Conservation (phyloP, 2,888 invertebrate genomes). For the Tetheella fluctuosa region DNA sequence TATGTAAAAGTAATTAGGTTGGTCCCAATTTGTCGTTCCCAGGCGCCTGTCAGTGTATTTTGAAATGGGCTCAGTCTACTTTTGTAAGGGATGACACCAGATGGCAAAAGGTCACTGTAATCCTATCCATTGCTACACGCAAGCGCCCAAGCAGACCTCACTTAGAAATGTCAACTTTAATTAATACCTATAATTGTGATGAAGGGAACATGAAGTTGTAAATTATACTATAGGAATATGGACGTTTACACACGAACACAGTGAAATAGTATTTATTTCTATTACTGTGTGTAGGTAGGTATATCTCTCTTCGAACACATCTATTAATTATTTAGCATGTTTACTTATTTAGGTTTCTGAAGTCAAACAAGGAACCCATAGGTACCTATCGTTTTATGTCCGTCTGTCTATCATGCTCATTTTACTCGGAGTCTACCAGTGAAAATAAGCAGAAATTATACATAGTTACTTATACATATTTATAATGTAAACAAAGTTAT, state of each 20-base stretch:
- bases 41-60: not conserved
- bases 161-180: not conserved
- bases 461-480: too few relatives aligned
- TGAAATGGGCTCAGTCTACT: conserved; percentile 6
- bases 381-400: too few relatives aligned
- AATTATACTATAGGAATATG: not conserved
- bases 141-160: not conserved
- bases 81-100: conserved; percentile 7
- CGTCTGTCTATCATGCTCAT: too few relatives aligned
- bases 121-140: conserved; percentile 1
- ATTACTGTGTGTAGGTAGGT: too few relatives aligned
- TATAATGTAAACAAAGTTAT: too few relatives aligned
- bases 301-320: too few relatives aligned
- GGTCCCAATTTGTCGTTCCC: not conserved
- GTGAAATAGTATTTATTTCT: not conserved
- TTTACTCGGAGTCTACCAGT: too few relatives aligned
- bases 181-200: not conserved
- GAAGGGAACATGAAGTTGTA: not conserved
- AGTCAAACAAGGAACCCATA: too few relatives aligned
- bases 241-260: not conserved
- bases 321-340: too few relatives aligned
- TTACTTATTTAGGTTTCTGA: too few relatives aligned
- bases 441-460: too few relatives aligned
- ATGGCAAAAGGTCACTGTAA: conserved; percentile 7
- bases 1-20: not conserved